phyloP scores from a whole-genome alignment of 2,797 vertebrate genomes.

The Sciurus carolinensis region DNA sequence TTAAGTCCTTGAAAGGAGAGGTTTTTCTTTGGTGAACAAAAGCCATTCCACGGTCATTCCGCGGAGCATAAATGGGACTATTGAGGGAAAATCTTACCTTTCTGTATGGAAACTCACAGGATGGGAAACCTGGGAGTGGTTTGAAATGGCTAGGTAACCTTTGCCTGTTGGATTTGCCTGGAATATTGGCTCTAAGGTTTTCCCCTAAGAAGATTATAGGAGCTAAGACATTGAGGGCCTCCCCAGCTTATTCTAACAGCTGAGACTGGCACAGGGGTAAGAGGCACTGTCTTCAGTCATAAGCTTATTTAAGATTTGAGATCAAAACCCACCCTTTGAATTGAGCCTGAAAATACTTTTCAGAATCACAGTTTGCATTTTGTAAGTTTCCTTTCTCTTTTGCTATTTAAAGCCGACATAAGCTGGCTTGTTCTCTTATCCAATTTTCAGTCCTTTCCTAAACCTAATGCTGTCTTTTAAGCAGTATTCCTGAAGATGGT shows the following conservation, averaged over 20 bases:
- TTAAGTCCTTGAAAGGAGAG: constrained; percentile 51
- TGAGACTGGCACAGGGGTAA: not conserved
- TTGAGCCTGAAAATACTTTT: constrained; percentile 25
- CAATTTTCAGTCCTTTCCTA: constrained; percentile 59
- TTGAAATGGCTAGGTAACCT: constrained; percentile 10
- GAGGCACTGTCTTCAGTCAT: constrained; percentile 8
- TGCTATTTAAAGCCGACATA: constrained; percentile 65
- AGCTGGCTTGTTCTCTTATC: constrained; percentile 36
- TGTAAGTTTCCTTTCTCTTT: constrained; percentile 54
- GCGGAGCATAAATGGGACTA: not conserved
- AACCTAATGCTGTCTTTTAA: constrained; percentile 59
- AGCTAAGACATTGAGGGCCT: not conserved
- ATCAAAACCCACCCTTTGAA: constrained; percentile 25
- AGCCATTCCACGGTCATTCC: not conserved
- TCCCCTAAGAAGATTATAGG: constrained; percentile 5
- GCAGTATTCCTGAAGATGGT: constrained; percentile 56
- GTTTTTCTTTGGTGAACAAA: constrained; percentile 69
- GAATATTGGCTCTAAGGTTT: constrained; percentile 31
- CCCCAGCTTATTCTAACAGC: not conserved
- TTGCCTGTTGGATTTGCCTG: constrained; percentile 39
- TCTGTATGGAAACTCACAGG: not conserved
- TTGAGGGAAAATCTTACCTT: not conserved
- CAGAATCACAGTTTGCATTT: constrained; percentile 54
- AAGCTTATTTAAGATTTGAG: constrained; percentile 38
- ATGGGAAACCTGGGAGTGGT: constrained; percentile 19